Base-by-base conservation (phyloP, 2,113 vertebrate species). In the Pantherophis guttatus region DNA sequence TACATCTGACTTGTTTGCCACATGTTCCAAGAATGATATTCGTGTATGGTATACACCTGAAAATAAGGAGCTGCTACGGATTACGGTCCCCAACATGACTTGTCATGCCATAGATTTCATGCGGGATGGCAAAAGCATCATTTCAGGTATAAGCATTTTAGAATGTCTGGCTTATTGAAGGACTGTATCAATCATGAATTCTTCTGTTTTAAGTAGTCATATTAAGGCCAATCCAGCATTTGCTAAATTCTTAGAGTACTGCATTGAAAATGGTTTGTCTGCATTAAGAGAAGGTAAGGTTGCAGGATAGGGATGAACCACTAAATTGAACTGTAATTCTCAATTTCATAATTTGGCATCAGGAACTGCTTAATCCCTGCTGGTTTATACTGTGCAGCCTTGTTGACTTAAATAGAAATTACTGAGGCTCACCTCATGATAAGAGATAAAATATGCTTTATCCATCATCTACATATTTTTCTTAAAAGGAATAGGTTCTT, bases 11-110 rank as follows among this genome's bases (percentile, higher is more conserved):
- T 95, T 99, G 11, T 99, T 99, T 92, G 98, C 97, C 62, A 98
- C 99, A 57, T 99, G 99, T 93, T 98, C 99, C 90, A 97, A 97
- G 94, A 97, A 97, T 19, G 98, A 99, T 91, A 99, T 99, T 94
- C 97, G 98, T 62, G 95, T 99, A 53, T 99, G 99, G 99, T 97
- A 98, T 96, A 98, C 97, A 0, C 93, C 96, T 1, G 97, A 97
- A 23, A 97, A 97, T 94, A 98, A 96, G 97, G 99, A 99, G 95
- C 97, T 98, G 55, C 96, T 99, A 57, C 97, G 98, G 24, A 98
- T 99, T 92, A 96, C 96, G 0, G 94, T 98, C 12, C 98, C 98
- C 93, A 98, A 98, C 93, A 95, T 98, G 96, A 99, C 97, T 65
- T 99, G 99, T 96, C 97, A 98, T 0, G 95, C 98, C 88, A 91